Evolutionary conservation across 2,888 invertebrate species (phyloP), one percentile per base, ranked within the genome.

Genomic region (Caenorhabditis doughertyi): DNA sequence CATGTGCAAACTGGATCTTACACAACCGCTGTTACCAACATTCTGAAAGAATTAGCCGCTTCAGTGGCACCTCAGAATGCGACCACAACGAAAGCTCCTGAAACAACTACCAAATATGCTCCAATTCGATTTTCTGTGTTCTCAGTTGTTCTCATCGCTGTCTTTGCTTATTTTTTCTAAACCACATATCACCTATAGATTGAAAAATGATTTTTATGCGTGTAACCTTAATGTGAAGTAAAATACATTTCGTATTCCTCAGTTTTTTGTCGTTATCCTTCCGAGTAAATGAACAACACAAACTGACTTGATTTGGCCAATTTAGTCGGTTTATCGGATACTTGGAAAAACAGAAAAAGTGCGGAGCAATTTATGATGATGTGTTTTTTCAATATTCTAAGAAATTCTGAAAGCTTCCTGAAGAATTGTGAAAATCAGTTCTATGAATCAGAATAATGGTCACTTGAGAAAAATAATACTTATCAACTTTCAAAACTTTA

Each of bases 401-500:
- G 21, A 49, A 21, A 32, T 5, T 21, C 35, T 39, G 35, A 35
- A 9, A 35, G 5, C 13, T 67, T 13, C 29, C 13, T 9, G 16
- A 16, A 23, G 32, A 23, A 55, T 25, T 39, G 35, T 32, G 9
- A 23, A 49, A 51, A 29, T 21, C 5, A n/a, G 16, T 47, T 18
- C 44, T n/a, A 16, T 16, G 44, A 39, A 53, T 13, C 53, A 53
- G 27, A 53, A n/a, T n/a, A n/a, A n/a, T 51, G 21, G 23, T 21
- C 35, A 35, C 9, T 35, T 7, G 9, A 35, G 32, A 18, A 49
- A 16, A 16, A 44, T 25, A 39, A n/a, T 23, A n/a, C n/a, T 65
- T 58, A 67, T 80, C 71, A 80, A 80, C 80, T 80, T 80, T 80
- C 73, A 80, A 80, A 80, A 73, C 71, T 80, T 80, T 80, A 80